These are phyloP conservation scores for Steinernema feltiae DNA, from an alignment of 1,140 invertebrate genomes.

Conservation along the genomic window DNA sequence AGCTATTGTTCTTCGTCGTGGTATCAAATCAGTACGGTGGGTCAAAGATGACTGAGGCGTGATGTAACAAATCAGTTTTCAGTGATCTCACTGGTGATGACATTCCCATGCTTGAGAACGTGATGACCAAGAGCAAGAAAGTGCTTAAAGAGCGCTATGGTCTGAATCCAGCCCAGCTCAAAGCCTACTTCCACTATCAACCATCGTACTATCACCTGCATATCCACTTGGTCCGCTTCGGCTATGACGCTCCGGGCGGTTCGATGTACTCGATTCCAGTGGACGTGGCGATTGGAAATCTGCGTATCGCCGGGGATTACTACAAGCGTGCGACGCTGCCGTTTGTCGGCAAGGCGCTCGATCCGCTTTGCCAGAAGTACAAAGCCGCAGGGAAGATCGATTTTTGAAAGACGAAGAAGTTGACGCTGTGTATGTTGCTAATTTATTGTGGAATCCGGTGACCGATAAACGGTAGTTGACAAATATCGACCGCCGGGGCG, in stretches of 20 bases:
- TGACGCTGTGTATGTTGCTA: background rate
- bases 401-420: background rate
- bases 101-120: slow-evolving; percentile 68
- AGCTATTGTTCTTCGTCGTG: slow-evolving; percentile 70
- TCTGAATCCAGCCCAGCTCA: slow-evolving; percentile 68
- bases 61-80: slow-evolving; percentile 13
- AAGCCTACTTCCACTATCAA: slow-evolving; percentile 84
- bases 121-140: slow-evolving; percentile 64
- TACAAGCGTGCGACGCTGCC: slow-evolving; percentile 4
- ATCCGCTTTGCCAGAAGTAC: slow-evolving; percentile 3
- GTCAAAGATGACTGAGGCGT: background rate
- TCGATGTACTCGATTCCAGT: background rate
- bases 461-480: too few species aligned
- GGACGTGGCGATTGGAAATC: background rate
- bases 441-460: background rate
- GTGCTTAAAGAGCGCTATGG: slow-evolving; percentile 75
- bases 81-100: slow-evolving; percentile 73
- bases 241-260: background rate
- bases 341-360: background rate
- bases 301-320: background rate
- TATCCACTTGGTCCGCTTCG: slow-evolving; percentile 79
- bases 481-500: too few species aligned
- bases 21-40: slow-evolving; percentile 69
- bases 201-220: slow-evolving; percentile 94
- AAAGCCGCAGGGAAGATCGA: background rate